phyloP scores from a whole-genome alignment of 2,797 vertebrate species.

The Enteromius thamalakanensis region DNA sequence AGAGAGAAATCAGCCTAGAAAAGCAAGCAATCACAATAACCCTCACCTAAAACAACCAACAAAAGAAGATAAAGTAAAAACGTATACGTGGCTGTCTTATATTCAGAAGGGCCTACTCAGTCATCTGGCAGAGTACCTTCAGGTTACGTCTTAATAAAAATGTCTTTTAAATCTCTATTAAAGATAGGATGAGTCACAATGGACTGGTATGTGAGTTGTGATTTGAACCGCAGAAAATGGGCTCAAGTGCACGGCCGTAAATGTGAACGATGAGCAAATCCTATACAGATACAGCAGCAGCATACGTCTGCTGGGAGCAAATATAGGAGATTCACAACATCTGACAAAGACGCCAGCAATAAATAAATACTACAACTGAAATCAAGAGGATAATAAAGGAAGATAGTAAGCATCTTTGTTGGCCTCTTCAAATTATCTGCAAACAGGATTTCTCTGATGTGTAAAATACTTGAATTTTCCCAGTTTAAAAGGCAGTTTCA shows the following conservation, averaged over 20 bases:
- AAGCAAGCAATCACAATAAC: slow-evolving; percentile 45
- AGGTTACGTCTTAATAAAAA: slow-evolving; percentile 8
- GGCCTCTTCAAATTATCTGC: background rate
- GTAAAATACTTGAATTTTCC: slow-evolving; percentile 58
- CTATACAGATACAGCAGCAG: slow-evolving; percentile 36
- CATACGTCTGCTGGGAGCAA: slow-evolving; percentile 13
- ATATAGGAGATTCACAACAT: slow-evolving; percentile 35
- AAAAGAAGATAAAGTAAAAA: background rate
- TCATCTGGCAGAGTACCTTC: background rate
- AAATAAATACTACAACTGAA: background rate
- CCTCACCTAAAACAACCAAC: slow-evolving; percentile 17
- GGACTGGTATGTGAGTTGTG: background rate
- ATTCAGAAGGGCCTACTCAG: background rate
- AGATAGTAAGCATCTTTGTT: background rate
- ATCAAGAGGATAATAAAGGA: background rate
- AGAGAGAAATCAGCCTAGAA: slow-evolving; percentile 40
- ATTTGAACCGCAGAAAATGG: slow-evolving; percentile 30
- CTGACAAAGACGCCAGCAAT: background rate
- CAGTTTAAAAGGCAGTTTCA: background rate
- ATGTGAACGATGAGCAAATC: slow-evolving; percentile 42
- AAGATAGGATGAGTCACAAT: slow-evolving; percentile 28
- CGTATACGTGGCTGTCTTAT: background rate
- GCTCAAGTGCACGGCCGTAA: slow-evolving; percentile 26
- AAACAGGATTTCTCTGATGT: background rate
- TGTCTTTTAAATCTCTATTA: slow-evolving; percentile 23